A percentile compares a stretch with the other conserved stretches of the same genome.
Evolutionary conservation across 2,113 vertebrate genomes (phyloP).

Genomic region (Rostratula benghalensis): DNA sequence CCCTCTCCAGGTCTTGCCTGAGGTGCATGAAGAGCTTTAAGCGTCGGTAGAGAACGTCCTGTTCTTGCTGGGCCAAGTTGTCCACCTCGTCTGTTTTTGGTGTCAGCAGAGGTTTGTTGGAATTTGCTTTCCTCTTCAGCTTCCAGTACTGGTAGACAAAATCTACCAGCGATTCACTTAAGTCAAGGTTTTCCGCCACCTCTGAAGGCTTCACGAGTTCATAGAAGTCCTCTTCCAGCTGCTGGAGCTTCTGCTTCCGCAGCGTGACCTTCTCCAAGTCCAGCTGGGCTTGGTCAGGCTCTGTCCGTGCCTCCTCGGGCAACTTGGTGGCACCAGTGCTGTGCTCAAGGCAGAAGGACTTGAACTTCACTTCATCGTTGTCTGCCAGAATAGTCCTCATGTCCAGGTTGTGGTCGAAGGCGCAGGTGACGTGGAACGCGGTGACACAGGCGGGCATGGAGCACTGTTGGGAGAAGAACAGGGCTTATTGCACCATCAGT

Average conservation of each 20-base stretch:
- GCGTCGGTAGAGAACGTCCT: constrained; percentile 93
- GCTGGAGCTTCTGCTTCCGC: constrained; percentile 93
- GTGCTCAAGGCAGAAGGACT: constrained; percentile 96
- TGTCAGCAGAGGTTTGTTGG: constrained; percentile 89
- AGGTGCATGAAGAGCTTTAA: constrained; percentile 96
- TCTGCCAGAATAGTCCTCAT: constrained; percentile 95
- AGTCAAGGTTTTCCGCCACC: constrained; percentile 85
- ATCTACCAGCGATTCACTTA: constrained; percentile 85
- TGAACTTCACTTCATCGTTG: constrained; percentile 97
- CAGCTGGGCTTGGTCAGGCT: constrained; percentile 76
- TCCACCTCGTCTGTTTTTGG: constrained; percentile 94
- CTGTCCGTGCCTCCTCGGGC: constrained; percentile 67
- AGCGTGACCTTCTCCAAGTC: constrained; percentile 91
- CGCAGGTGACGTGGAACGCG: constrained; percentile 97
- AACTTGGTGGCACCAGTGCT: constrained; percentile 78
- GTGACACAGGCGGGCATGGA: constrained; percentile 94
- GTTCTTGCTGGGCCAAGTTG: constrained; percentile 95
- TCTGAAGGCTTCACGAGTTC: constrained; percentile 89
- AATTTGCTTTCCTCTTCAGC: constrained; percentile 91
- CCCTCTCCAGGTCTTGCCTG: constrained; percentile 95
- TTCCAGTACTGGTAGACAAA: constrained; percentile 99
- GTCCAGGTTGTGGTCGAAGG: constrained; percentile 93
- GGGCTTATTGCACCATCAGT: fast-evolving
- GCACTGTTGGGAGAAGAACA: constrained; percentile 78
- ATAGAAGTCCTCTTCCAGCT: constrained; percentile 95